Percentiles rank a stretch among this genome's conserved stretches.
phyloP scores from a whole-genome alignment of 1,140 invertebrate species.

The Pseudachorutes palmiensis region DNA sequence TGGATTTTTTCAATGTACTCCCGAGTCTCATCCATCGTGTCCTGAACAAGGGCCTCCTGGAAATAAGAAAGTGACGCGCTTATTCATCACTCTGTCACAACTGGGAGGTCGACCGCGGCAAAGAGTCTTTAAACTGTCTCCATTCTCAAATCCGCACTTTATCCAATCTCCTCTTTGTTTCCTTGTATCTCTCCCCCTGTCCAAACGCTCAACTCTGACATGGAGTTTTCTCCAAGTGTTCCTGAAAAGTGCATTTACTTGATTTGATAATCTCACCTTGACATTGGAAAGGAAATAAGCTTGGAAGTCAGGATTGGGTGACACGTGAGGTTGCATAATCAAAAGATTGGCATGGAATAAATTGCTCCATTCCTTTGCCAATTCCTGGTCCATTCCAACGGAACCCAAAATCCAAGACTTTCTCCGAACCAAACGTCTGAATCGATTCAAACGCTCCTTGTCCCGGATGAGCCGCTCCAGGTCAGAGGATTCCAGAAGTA shows the following conservation, averaged over 20 bases:
- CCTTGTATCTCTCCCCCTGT: no score
- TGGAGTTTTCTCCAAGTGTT: no score
- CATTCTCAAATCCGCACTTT: no score
- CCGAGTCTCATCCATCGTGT: conserved; percentile 24
- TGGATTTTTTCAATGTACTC: conserved; percentile 35
- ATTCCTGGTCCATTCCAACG: conserved; percentile 30
- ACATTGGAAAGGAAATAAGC: conserved; percentile 25
- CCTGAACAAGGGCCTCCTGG: conserved; percentile 20
- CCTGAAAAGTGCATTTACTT: no score
- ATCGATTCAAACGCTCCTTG: conserved; percentile 12
- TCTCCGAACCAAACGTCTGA: conserved; percentile 20
- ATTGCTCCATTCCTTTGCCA: conserved; percentile 30
- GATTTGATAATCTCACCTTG: no score
- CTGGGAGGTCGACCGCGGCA: not conserved
- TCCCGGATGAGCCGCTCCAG: conserved; percentile 30
- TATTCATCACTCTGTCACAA: not conserved
- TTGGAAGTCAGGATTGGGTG: conserved; percentile 30
- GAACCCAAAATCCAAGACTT: conserved; percentile 37
- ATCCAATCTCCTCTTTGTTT: no score
- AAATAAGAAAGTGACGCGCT: not conserved
- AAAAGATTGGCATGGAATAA: conserved; percentile 30
- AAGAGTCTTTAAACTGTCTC: no score
- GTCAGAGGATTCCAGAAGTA: conserved; percentile 32
- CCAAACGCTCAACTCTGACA: no score
- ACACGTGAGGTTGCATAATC: conserved; percentile 33